These are phyloP conservation scores for Anguilla marmorata DNA, from an alignment of 2,797 vertebrate genomes.

Conservation along the genomic window DNA sequence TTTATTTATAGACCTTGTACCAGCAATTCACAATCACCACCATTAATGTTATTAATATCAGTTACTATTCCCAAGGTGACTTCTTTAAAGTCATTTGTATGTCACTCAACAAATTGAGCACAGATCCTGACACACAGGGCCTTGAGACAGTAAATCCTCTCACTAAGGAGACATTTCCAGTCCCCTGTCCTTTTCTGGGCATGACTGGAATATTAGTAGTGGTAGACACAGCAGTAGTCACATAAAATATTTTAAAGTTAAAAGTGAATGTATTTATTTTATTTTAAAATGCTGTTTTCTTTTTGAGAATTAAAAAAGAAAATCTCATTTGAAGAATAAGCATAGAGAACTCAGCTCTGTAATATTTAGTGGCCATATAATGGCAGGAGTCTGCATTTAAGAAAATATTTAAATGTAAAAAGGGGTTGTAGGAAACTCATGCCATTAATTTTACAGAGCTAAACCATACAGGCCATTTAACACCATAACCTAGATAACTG, in stretches of 20 bases:
- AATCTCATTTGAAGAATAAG: not conserved
- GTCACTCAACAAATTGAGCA: not conserved
- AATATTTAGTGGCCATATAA: not conserved
- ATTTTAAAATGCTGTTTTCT: not conserved
- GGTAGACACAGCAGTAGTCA: not conserved
- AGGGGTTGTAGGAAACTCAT: not conserved
- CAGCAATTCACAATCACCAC: not conserved
- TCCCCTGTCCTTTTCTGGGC: not conserved
- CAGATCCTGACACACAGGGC: not conserved
- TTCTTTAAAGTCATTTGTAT: not conserved
- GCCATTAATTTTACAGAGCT: slow-evolving; percentile 12
- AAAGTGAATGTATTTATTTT: not conserved
- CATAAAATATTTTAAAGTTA: not conserved
- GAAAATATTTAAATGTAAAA: slow-evolving; percentile 6
- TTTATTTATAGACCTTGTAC: not conserved
- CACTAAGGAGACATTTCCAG: not conserved
- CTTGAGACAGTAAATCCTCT: not conserved
- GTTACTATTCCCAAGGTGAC: not conserved
- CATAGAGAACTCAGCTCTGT: not conserved
- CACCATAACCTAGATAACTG: not conserved
- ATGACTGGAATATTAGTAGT: not conserved
- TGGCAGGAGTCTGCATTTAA: not conserved
- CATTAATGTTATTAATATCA: not conserved
- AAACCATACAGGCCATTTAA: not conserved
- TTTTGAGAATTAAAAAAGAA: not conserved